These are phyloP conservation scores for Carcharodon carcharias DNA, from an alignment of 2,797 vertebrate species.

Conservation along the genomic window DNA sequence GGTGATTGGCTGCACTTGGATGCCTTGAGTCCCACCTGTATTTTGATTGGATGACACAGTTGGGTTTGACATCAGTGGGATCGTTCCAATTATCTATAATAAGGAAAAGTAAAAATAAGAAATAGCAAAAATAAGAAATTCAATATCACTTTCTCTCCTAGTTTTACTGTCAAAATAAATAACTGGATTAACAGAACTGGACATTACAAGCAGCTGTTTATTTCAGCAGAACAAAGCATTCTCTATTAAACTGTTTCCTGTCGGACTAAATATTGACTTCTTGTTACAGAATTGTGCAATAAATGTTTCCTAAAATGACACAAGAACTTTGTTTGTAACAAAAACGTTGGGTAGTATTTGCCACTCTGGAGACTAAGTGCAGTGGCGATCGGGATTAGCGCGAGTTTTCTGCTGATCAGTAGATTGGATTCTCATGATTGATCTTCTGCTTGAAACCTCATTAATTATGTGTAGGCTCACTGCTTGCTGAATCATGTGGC, in stretches of 20 bases:
- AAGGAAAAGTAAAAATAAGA: constrained; percentile 37
- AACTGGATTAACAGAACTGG: not conserved
- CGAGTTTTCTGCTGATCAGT: no score
- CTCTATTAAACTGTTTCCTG: not conserved
- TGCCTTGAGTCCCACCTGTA: constrained; percentile 76
- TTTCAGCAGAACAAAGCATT: not conserved
- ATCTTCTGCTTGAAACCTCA: no score
- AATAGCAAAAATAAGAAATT: not conserved
- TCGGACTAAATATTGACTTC: not conserved
- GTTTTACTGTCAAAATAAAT: not conserved
- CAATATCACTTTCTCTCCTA: not conserved
- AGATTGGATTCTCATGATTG: no score
- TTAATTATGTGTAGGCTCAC: no score
- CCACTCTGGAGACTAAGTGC: no score
- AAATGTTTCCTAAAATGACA: not conserved
- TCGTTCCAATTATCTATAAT: constrained; percentile 94
- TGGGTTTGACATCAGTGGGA: constrained; percentile 93
- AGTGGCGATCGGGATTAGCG: no score
- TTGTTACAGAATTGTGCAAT: not conserved
- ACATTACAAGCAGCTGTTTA: not conserved
- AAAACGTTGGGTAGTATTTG: not conserved
- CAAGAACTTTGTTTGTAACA: not conserved
- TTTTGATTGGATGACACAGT: constrained; percentile 81
- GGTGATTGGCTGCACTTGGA: constrained; percentile 97
- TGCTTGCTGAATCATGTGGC: no score